Conservation (phyloP, 2,797 vertebrate genomes). For the Apogon hyalosoma region DNA sequence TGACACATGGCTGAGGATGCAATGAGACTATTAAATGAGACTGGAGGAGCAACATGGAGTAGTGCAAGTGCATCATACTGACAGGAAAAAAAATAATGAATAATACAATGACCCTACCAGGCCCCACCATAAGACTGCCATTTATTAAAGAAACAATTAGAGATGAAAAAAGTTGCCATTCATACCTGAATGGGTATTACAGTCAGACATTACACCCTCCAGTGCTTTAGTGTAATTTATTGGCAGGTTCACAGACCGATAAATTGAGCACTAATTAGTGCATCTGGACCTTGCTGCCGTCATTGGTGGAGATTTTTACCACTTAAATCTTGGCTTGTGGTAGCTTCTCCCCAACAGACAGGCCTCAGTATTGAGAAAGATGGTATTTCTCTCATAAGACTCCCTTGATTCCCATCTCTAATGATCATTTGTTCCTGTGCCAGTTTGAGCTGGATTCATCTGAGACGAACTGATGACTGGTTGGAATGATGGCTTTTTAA, state of each 20-base stretch:
- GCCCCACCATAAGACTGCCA: background rate
- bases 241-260: conserved; percentile 3
- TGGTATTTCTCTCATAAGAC: conserved; percentile 11
- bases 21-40: conserved; percentile 35
- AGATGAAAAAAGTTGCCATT: background rate
- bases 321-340: conserved; percentile 23
- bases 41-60: conserved; percentile 11
- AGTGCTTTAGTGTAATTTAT: conserved; percentile 9
- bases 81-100: conserved; percentile 5
- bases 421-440: conserved; percentile 20
- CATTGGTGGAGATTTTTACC: conserved; percentile 4
- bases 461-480: conserved; percentile 29
- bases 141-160: conserved; percentile 18
- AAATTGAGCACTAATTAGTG: conserved; percentile 11
- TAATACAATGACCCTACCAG: conserved; percentile 20
- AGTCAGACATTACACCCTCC: conserved; percentile 18
- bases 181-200: conserved; percentile 4
- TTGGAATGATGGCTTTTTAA: conserved; percentile 7
- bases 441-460: conserved; percentile 20
- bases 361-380: conserved; percentile 19
- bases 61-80: conserved; percentile 20
- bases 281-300: conserved; percentile 7
- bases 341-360: conserved; percentile 17
- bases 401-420: conserved; percentile 14
- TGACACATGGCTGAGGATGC: conserved; percentile 56